Percentiles rank a stretch among this genome's conserved stretches.
Conservation (phyloP, 92 coral and sea anemone species). For the Zoanthus solanderi region DNA sequence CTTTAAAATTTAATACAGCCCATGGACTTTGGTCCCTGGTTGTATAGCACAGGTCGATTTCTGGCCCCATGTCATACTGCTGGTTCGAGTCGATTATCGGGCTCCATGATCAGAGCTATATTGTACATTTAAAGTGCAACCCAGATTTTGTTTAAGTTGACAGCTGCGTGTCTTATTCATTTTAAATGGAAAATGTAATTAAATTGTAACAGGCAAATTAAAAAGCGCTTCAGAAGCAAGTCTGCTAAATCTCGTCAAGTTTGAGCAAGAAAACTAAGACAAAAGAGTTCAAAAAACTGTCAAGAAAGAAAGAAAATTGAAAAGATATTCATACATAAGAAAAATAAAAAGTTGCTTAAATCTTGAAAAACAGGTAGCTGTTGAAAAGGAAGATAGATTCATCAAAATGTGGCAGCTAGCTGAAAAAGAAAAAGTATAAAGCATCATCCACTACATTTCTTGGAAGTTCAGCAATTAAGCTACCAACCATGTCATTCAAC, state of each 20-base stretch:
- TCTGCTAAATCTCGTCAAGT: conserved; percentile 12
- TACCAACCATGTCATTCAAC: neutral
- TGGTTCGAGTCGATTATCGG: conserved; percentile 18
- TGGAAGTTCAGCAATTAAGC: neutral
- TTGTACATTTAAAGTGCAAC: neutral
- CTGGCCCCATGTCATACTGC: neutral
- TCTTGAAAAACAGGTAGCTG: neutral
- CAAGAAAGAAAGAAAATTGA: conserved; percentile 1
- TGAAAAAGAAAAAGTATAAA: neutral
- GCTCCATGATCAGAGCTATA: neutral
- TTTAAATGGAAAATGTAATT: neutral
- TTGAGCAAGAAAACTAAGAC: neutral
- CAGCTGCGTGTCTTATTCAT: neutral
- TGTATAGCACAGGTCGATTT: too few relatives aligned
- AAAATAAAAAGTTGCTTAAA: neutral
- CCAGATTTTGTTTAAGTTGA: neutral
- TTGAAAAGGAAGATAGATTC: neutral
- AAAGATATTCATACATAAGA: neutral
- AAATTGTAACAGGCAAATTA: neutral
- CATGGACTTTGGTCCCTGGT: neutral
- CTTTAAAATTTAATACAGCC: neutral
- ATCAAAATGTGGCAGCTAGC: neutral
- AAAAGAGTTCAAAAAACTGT: neutral
- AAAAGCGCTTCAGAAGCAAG: neutral
- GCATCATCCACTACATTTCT: neutral